Percentiles rank a stretch among this genome's conserved stretches.
Conservation (phyloP, 1,140 invertebrate species). For the Drosophila athabasca region DNA sequence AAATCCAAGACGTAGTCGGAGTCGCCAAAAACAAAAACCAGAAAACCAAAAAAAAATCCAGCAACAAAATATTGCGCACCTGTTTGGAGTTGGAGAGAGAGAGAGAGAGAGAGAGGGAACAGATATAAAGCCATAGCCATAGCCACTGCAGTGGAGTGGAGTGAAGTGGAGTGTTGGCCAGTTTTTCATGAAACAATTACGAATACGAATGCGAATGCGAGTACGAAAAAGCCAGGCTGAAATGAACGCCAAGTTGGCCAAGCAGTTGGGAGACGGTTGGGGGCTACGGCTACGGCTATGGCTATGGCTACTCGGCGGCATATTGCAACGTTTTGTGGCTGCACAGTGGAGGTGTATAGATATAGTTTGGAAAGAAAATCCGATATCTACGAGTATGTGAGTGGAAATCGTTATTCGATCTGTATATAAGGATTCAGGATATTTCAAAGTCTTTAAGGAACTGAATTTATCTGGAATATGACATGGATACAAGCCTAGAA, state of each 20-base stretch:
- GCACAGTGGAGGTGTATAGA: not conserved
- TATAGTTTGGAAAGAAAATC: no score
- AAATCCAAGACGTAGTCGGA: conserved; percentile 40
- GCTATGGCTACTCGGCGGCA: conserved; percentile 15
- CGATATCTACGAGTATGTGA: no score
- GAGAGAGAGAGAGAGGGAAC: not conserved
- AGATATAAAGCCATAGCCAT: not conserved
- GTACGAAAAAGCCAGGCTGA: conserved; percentile 33
- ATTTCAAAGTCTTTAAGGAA: no score
- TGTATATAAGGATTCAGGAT: no score
- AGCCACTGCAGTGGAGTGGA: no score
- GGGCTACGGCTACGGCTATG: not conserved
- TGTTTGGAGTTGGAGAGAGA: conserved; percentile 27
- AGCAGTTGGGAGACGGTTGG: conserved; percentile 31
- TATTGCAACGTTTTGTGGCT: conserved; percentile 1
- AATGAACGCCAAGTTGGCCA: conserved; percentile 54
- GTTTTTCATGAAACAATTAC: conserved; percentile 80
- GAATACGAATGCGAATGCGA: conserved; percentile 53
- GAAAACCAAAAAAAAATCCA: conserved; percentile 38
- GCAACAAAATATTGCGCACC: conserved; percentile 41
- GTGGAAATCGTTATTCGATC: no score
- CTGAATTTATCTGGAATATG: no score
- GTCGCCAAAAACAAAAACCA: conserved; percentile 45
- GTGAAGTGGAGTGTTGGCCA: conserved; percentile 33
- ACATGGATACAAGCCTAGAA: no score